phyloP scores from a whole-genome alignment of 2,888 invertebrate species.

The Drosophila subquinaria region DNA sequence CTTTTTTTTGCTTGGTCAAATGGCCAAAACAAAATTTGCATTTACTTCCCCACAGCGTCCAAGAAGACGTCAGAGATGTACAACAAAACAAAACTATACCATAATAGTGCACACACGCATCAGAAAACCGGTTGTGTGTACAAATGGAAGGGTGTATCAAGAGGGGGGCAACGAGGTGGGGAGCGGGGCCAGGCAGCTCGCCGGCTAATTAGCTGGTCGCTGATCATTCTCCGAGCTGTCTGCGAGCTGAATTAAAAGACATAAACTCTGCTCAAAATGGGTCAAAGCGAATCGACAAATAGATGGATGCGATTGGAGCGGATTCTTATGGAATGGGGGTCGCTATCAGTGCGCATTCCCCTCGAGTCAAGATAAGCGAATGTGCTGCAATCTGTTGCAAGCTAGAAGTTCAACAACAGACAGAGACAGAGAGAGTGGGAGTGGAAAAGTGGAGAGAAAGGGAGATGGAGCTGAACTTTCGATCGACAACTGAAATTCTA shows the following conservation, averaged over 20 bases:
- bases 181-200: not conserved
- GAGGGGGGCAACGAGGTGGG: not conserved
- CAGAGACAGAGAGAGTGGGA: not conserved
- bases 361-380: conserved; percentile 38
- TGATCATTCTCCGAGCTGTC: conserved; percentile 15
- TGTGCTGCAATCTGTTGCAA: conserved; percentile 58
- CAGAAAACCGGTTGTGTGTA: conserved; percentile 41
- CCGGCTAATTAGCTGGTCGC: conserved; percentile 40
- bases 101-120: not conserved
- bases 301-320: not conserved
- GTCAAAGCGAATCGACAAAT: conserved; percentile 42
- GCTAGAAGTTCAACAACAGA: conserved; percentile 35
- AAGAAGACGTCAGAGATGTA: conserved; percentile 10
- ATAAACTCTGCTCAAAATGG: conserved; percentile 42
- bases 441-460: not conserved
- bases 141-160: not conserved
- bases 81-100: conserved; percentile 9
- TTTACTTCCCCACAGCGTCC: conserved; percentile 71
- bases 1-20: conserved; percentile 18
- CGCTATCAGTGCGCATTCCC: conserved; percentile 37
- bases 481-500: conserved; percentile 52
- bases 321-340: not conserved
- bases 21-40: conserved; percentile 68
- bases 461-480: conserved; percentile 56
- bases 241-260: not conserved